Base-by-base conservation (phyloP, 2,888 invertebrate genomes). In the Metellina segmentata region DNA sequence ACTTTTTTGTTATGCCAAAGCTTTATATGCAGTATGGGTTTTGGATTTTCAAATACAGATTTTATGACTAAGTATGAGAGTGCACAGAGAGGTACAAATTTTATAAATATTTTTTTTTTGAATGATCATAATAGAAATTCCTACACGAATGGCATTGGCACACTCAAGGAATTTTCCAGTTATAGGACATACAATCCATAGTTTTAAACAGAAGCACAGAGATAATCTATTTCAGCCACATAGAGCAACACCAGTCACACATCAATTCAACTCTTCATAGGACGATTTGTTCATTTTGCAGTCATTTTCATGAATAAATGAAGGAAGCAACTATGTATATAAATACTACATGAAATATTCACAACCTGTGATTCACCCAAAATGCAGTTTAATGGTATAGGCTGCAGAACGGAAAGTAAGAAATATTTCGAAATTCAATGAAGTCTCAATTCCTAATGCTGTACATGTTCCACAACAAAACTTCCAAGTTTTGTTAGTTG, bases 1-100 rank as follows among this genome's bases (percentile, higher is more conserved):
- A 69, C 61, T n/a, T 16, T 85, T 85, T 85, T 77, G 77, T 75
- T 85, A 85, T 74, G 85, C 75, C 85, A 85, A 85, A 85, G 85
- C 85, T 48, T 75, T 77, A 74, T 77, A 74, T 74, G 81, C 81
- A 71, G 49, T 69, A 81, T 83, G n/a, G 16, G 52, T 79, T n/a
- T 83, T 83, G 71, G 72, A 83, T 83, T 72, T 53, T 52, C 51
- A 83, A 83, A 72, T 48, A 83, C 71, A 51, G 53, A 52, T 72
- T 19, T 72, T 69, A 53, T 83, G 83, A 71, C 83, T 77, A 83
- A 72, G 52, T 72, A 74, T 52, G 72, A 83, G 83, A 83, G 83
- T 83, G 83, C 83, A 83, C 51, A 83, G 72, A 49, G 34, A 69
- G 20, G 71, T 82, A 82, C 48, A 82, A 70, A 82, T 34, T 71